Evolutionary conservation across 2,888 invertebrate species (phyloP), one percentile per base, ranked within the genome.

Genomic region (Epistrophe eligans): DNA sequence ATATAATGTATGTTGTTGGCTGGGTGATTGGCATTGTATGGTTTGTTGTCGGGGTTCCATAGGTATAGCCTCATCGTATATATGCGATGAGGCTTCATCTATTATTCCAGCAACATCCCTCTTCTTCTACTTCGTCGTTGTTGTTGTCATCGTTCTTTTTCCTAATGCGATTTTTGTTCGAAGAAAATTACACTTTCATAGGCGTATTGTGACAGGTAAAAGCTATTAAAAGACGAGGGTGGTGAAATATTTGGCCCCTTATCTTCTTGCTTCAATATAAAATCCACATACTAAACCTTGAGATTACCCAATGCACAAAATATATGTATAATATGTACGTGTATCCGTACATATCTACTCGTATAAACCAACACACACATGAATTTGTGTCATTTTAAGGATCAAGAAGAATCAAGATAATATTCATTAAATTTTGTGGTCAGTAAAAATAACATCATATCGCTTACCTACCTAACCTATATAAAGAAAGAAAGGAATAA

Each of bases 351-450:
- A 35, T 4, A 32, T 32, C 0, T 8, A 35, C 9, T 35, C 2
- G 24, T 24, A 24, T 24, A 6, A 32, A n/a, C 24, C 8, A 55
- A 43, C n/a, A 66, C 28, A 71, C 57, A 57, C n/a, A 48, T 28
- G 28, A 11, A 11, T 3, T 10, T 73, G 48, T 52, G 43, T 70
- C 58, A 70, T 55, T 62, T 57, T n/a, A 62, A 55, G 77, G 72
- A 66, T 74, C 58, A 70, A 67, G 45, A 57, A 43, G 79, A 82
- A 71, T 77, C 73, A 58, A 71, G 83, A 79, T 87, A 79, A 83
- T 83, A 83, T 83, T 87, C 87, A 83, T 87, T 87, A 87, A 87
- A 83, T 71, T 83, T 76, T 79, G 87, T 87, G 87, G 87, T 87
- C 87, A 87, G 82, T 85, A 82, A 82, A 87, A 82, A 77, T 73